These are phyloP conservation scores for Megaceryle alcyon DNA, from an alignment of 2,797 vertebrate species.

Conservation along the genomic window DNA sequence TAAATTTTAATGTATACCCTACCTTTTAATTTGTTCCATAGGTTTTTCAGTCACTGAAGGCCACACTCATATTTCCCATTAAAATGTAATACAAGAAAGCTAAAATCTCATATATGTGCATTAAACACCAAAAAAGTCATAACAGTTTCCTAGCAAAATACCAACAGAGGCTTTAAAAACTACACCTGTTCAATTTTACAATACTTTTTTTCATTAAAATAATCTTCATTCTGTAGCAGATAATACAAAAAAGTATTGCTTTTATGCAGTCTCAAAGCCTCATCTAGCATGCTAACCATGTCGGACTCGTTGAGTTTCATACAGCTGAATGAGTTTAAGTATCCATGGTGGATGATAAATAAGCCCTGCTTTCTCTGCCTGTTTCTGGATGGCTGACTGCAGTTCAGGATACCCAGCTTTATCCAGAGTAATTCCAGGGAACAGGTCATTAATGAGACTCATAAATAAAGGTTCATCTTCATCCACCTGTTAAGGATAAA, in stretches of 20 bases:
- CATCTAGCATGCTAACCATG: constrained; percentile 79
- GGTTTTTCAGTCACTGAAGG: background rate
- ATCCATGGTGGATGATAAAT: constrained; percentile 86
- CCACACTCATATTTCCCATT: background rate
- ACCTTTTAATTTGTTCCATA: background rate
- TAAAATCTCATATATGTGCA: background rate
- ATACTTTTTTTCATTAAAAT: background rate
- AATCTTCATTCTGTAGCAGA: background rate
- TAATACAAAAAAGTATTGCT: background rate
- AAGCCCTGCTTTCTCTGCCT: constrained; percentile 82
- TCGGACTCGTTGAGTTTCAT: constrained; percentile 86
- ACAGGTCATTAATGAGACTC: constrained; percentile 84
- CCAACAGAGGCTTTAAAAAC: background rate
- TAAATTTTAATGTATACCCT: background rate
- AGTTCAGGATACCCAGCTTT: constrained; percentile 86
- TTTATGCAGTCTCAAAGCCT: background rate
- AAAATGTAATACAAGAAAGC: background rate
- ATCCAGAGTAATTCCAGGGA: constrained; percentile 77
- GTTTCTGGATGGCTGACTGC: constrained; percentile 80
- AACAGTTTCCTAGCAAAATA: constrained; percentile 6
- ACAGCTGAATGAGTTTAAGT: constrained; percentile 88
- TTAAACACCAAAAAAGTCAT: background rate
- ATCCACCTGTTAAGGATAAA: constrained; percentile 74
- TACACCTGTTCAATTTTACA: background rate
- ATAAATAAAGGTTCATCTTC: constrained; percentile 85